Evolutionary conservation across 1,140 invertebrate species (phyloP).

Genomic region (Drosophila pectinifera): DNA sequence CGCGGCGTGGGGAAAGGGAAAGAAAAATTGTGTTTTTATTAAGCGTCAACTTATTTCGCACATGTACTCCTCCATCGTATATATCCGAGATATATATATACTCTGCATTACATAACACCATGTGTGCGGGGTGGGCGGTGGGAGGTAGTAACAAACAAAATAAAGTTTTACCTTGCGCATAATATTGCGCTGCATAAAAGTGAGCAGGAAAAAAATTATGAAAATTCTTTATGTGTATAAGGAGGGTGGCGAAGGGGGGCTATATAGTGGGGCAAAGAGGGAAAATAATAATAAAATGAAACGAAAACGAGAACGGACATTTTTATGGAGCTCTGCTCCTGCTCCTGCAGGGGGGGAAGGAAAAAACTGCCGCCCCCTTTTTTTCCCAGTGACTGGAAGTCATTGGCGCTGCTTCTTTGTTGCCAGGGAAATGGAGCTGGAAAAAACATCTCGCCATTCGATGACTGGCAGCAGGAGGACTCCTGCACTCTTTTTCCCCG

Average conservation of each 20-base stretch:
- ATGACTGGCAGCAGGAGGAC: conserved; percentile 17
- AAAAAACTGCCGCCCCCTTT: conserved; percentile 32
- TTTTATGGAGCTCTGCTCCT: conserved; percentile 36
- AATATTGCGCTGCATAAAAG: conserved; percentile 45
- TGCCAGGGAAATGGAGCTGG: conserved; percentile 31
- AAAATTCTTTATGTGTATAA: conserved; percentile 43
- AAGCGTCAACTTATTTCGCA: conserved; percentile 32
- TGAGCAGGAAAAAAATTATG: conserved; percentile 37
- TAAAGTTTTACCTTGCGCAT: conserved; percentile 48
- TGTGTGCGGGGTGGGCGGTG: not conserved
- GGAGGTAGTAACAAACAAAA: conserved; percentile 27
- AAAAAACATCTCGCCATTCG: conserved; percentile 35
- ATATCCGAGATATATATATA: not conserved
- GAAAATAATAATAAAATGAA: conserved; percentile 59
- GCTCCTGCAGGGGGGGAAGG: conserved; percentile 14
- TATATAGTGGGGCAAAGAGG: too few species aligned
- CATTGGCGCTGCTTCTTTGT: conserved; percentile 46
- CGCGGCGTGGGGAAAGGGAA: not conserved
- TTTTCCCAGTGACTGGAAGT: conserved; percentile 20
- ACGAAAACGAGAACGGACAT: conserved; percentile 62
- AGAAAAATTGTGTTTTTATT: conserved; percentile 33
- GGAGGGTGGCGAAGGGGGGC: not conserved
- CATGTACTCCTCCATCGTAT: not conserved
- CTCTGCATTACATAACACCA: conserved; percentile 15
- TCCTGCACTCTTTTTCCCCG: not conserved